These are phyloP conservation scores for Lampropteryx suffumata DNA, from an alignment of 2,888 invertebrate species.

Conservation along the genomic window DNA sequence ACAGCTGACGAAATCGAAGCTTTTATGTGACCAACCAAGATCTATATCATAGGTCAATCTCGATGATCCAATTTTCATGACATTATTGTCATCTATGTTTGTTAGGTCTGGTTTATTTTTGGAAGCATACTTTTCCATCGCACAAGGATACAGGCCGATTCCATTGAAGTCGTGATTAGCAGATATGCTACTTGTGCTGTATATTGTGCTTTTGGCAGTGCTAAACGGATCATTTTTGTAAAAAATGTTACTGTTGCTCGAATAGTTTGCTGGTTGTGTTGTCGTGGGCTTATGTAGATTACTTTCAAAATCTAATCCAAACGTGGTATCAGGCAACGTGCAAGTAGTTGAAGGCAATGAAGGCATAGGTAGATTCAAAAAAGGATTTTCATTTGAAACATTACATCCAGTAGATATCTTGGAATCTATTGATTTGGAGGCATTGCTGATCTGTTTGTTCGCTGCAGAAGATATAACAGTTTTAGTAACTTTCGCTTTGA, in stretches of 20 bases:
- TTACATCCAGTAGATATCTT: slow-evolving; percentile 51
- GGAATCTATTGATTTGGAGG: slow-evolving; percentile 44
- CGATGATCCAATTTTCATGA: slow-evolving; percentile 76
- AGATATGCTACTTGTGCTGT: slow-evolving; percentile 73
- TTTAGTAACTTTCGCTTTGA: slow-evolving; percentile 45
- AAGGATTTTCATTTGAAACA: slow-evolving; percentile 65
- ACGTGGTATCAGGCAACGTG: slow-evolving; percentile 57
- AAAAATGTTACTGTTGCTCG: slow-evolving; percentile 63
- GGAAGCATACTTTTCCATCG: slow-evolving; percentile 72
- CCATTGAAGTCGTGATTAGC: slow-evolving; percentile 73
- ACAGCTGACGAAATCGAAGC: slow-evolving; percentile 73
- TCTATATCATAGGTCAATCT: slow-evolving; percentile 77
- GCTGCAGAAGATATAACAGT: slow-evolving; percentile 29
- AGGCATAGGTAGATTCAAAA: slow-evolving; percentile 66
- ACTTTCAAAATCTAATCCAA: slow-evolving; percentile 72
- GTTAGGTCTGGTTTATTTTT: slow-evolving; percentile 71
- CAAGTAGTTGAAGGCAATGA: slow-evolving; percentile 63
- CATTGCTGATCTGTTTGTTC: slow-evolving; percentile 51
- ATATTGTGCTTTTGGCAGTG: slow-evolving; percentile 68
- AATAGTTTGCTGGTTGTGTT: slow-evolving; percentile 55
- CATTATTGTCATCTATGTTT: slow-evolving; percentile 67
- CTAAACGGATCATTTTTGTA: slow-evolving; percentile 73
- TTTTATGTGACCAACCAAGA: slow-evolving; percentile 77
- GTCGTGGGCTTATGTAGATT: slow-evolving; percentile 60
- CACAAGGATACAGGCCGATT: slow-evolving; percentile 74